Evolutionary conservation across 2,888 invertebrate species (phyloP).

Genomic region (Netelia fuscicornis): DNA sequence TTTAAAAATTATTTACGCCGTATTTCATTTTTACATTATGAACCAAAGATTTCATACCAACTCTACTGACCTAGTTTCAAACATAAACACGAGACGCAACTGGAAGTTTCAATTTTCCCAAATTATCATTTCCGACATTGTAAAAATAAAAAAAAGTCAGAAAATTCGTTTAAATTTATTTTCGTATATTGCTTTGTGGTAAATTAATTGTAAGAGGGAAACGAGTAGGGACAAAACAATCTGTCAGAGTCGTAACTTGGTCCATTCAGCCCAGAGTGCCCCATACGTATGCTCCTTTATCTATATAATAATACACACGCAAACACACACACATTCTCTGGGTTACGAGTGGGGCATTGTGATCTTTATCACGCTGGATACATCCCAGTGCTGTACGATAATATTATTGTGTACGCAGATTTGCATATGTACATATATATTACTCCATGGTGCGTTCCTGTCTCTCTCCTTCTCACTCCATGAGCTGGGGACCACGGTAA

Average conservation of each 20-base stretch:
- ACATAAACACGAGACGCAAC: too few species aligned
- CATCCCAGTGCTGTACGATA: conserved; percentile 66
- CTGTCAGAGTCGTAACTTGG: too few species aligned
- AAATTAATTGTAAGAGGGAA: too few species aligned
- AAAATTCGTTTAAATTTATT: too few species aligned
- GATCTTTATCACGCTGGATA: conserved; percentile 67
- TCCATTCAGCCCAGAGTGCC: background rate
- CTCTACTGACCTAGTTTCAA: background rate
- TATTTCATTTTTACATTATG: too few species aligned
- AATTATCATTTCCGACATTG: too few species aligned
- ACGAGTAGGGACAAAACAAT: too few species aligned
- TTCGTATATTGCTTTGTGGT: too few species aligned
- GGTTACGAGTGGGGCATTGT: conserved; percentile 52
- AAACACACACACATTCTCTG: conserved; percentile 21
- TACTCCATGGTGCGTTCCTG: conserved; percentile 7
- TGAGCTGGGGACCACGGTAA: conserved; percentile 37
- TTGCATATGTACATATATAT: conserved; percentile 67
- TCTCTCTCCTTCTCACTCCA: background rate
- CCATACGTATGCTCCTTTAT: background rate
- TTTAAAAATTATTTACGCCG: too few species aligned
- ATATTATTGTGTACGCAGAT: conserved; percentile 70
- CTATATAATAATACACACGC: background rate
- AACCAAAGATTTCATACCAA: background rate
- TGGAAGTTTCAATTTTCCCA: too few species aligned
- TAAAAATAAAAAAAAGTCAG: too few species aligned